A percentile compares a stretch with the other conserved stretches of the same genome.
These are phyloP conservation scores for Ectemnius cavifrons DNA, from an alignment of 2,888 invertebrate genomes.

Conservation along the genomic window DNA sequence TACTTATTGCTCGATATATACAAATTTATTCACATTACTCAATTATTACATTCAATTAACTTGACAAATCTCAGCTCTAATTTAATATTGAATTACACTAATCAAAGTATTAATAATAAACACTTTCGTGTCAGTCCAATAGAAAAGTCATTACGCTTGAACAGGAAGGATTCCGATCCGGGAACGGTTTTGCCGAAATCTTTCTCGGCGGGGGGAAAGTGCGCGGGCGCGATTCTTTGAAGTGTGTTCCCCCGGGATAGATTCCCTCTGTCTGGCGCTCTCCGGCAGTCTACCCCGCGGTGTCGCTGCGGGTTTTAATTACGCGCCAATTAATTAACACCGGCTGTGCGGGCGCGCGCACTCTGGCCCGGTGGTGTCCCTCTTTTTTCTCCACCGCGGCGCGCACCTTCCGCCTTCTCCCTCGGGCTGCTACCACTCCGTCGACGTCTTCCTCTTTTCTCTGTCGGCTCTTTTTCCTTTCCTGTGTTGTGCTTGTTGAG, in stretches of 20 bases:
- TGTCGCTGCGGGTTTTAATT: conserved; percentile 71
- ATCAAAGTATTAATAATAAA: too few relatives aligned
- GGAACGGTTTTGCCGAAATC: neutral
- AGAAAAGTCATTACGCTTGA: too few relatives aligned
- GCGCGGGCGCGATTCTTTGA: conserved; percentile 43
- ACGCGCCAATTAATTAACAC: conserved; percentile 74
- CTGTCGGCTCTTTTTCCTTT: conserved; percentile 1
- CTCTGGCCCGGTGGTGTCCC: conserved; percentile 8
- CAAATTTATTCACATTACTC: too few relatives aligned
- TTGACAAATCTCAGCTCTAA: too few relatives aligned
- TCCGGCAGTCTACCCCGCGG: conserved; percentile 40
- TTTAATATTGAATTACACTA: too few relatives aligned
- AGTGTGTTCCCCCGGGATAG: conserved; percentile 38
- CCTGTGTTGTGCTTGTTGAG: conserved; percentile 30
- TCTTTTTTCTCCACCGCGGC: conserved; percentile 10
- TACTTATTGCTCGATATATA: too few relatives aligned
- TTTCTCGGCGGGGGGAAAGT: conserved; percentile 10
- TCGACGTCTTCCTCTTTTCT: too few relatives aligned
- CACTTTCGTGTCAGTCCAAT: too few relatives aligned
- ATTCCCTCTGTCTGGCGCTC: neutral
- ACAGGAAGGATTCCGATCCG: too few relatives aligned
- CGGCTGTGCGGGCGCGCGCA: conserved; percentile 26
- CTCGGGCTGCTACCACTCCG: too few relatives aligned
- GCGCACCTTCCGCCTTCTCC: too few relatives aligned
- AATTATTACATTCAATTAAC: too few relatives aligned